Conservation (phyloP, 2,888 invertebrate genomes). For the Dryobotodes eremita region DNA sequence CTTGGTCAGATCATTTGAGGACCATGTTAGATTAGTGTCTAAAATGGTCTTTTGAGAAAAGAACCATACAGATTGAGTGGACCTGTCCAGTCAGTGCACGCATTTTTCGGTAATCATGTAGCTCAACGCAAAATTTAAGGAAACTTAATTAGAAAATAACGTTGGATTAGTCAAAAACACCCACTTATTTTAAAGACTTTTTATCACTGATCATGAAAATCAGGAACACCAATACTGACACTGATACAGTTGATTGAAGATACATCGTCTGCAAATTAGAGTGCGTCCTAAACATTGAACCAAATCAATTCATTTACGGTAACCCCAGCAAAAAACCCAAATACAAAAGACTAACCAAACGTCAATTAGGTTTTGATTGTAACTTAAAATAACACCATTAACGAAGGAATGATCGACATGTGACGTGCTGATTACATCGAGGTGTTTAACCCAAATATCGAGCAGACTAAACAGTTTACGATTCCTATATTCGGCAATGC, state of each 20-base stretch:
- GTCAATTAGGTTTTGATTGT: constrained; percentile 31
- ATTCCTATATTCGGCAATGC: constrained; percentile 59
- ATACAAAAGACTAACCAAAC: constrained; percentile 32
- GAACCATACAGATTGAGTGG: too few species aligned
- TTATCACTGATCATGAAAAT: neutral
- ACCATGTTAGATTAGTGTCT: too few species aligned
- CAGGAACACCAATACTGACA: neutral
- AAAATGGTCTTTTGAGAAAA: too few species aligned
- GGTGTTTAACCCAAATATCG: constrained; percentile 71
- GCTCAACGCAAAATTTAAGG: too few species aligned
- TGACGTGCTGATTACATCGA: constrained; percentile 56
- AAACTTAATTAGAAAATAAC: neutral
- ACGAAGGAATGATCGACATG: constrained; percentile 40
- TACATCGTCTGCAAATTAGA: neutral
- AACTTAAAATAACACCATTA: constrained; percentile 33
- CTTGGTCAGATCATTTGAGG: too few species aligned
- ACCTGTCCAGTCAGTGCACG: too few species aligned
- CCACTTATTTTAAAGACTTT: neutral
- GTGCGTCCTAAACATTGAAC: neutral
- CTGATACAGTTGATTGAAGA: neutral
- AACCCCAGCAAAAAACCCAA: constrained; percentile 18
- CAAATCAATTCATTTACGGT: neutral
- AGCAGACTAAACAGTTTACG: constrained; percentile 76
- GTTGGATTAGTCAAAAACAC: neutral
- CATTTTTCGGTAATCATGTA: too few species aligned